Base-by-base conservation (phyloP, 2,797 vertebrate species). In the Distichodus sexfasciatus region DNA sequence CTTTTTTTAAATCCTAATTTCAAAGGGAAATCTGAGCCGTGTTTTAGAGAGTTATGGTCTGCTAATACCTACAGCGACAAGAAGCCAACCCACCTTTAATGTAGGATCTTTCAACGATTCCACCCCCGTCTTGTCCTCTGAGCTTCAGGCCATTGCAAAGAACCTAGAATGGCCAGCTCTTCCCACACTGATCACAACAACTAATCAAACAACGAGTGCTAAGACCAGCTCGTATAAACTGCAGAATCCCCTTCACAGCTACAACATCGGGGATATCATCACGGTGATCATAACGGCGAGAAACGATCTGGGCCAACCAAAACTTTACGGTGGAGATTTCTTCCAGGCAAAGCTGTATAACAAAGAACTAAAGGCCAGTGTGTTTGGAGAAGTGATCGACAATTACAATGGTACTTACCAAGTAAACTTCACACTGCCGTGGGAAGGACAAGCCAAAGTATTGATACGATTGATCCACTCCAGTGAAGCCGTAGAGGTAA, bases 281-380 rank as follows among this genome's bases (percentile, higher is more conserved):
- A n/a, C 10, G 6, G 69, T 72, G 4, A 17, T 1, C 1, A 41
- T 76, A 10, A 38, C 62, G 0, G 53, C 69, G 0, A 68, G 38
- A 6, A 88, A 93, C 75, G 93, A 88, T 81, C 77, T 84, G 66
- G 85, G 87, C 21, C 84, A 82, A 24, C 81, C 87, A 31, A 94
- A 94, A 76, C 76, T 71, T 43, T 90, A 93, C 12, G 92, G 92
- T 0, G 92, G 92, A 3, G 92, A 94, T 77, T 94, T 92, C 40
- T 79, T 93, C 58, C 92, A 90, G 71, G 88, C 90, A 61, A 85
- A 87, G 68, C 90, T 94, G 69, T 88, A 91, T 21, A 21, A 63
- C 2, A 6, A 7, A 12, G n/a, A 40, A n/a, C 33, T 28, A 9
- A 26, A 66, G 44, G 47, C 62, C 3, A 66, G 91, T 71, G 90